Base-by-base conservation (phyloP, 2,797 vertebrate genomes). In the Phoeniculus purpureus region DNA sequence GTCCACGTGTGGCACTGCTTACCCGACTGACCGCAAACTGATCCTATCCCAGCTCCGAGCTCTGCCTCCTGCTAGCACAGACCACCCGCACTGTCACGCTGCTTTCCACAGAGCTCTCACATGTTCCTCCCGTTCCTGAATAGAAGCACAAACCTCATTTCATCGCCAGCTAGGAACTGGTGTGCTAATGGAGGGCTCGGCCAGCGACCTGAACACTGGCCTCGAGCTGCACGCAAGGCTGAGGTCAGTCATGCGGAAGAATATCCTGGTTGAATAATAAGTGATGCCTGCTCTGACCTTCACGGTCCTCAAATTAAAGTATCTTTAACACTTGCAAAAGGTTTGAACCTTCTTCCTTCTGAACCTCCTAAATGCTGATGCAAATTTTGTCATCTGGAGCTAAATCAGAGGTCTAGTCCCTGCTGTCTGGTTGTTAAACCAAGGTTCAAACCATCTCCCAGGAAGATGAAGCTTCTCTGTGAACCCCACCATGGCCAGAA, bases 11-110 rank as follows among this genome's bases (percentile, higher is more conserved):
- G 40, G 15, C 37, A 21, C 4, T 54, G 3, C 27, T 62, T 6
- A 3, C 0, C 25, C 0, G 1, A 31, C 32, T 22, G 6, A 2
- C 22, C 10, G 65, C 10, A 5, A 7, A 55, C 51, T 64, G 18
- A 25, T 6, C 59, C 59, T 13, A 8, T 10, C 20, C 25, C 1
- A 43, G 34, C 80, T 71, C 76, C 4, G 8, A 61, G 61, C 62
- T 34, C 54, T 29, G 67, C 34, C 32, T 31, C 77, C 50, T 7
- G 5, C 29, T 7, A 1, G 60, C 61, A 47, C 31, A 27, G 81
- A 47, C 51, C 9, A 2, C 51, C 55, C 8, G 1, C 8, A 27
- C 62, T 9, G 31, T 50, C 75, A 17, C 2, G 0, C 27, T 40
- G 62, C 74, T 34, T 43, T 16, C 77, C 47, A 13, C 17, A 65